Conservation (phyloP, 2,888 invertebrate species). For the Perizoma flavofasciatum region DNA sequence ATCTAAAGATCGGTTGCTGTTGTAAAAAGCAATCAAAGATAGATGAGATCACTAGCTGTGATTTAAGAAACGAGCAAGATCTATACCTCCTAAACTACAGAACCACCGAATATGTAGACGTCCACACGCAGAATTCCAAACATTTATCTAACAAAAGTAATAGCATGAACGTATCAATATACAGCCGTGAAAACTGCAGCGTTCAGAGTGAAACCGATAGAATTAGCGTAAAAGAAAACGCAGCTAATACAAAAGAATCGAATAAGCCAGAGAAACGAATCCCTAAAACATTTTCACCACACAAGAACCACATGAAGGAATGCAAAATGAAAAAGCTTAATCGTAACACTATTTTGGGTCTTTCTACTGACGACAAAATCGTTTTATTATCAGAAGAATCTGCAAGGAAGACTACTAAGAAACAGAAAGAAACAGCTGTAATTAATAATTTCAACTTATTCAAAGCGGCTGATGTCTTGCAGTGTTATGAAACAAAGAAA, state of each 20-base stretch:
- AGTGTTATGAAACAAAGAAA: slow-evolving; percentile 68
- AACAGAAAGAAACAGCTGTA: slow-evolving; percentile 17
- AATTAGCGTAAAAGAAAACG: slow-evolving; percentile 9
- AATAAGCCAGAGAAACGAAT: slow-evolving; percentile 28
- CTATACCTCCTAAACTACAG: slow-evolving; percentile 40
- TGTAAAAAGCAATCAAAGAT: slow-evolving; percentile 40
- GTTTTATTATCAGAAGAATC: slow-evolving; percentile 34
- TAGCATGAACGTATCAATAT: slow-evolving; percentile 35
- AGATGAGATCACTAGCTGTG: slow-evolving; percentile 53
- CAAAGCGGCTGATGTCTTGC: slow-evolving; percentile 56
- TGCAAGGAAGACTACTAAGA: slow-evolving; percentile 6
- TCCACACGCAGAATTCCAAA: slow-evolving; percentile 56
- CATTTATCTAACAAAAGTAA: slow-evolving; percentile 37
- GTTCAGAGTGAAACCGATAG: slow-evolving; percentile 10
- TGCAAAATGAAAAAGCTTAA: slow-evolving; percentile 30
- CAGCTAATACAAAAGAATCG: slow-evolving; percentile 13
- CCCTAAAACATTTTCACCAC: slow-evolving; percentile 32
- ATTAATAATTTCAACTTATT: slow-evolving; percentile 18
- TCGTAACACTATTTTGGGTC: slow-evolving; percentile 41
- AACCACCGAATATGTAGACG: slow-evolving; percentile 45
- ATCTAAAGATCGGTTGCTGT: slow-evolving; percentile 43
- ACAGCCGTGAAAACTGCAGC: slow-evolving; percentile 32
- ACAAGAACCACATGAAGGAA: slow-evolving; percentile 6
- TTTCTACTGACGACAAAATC: slow-evolving; percentile 51
- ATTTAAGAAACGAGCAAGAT: slow-evolving; percentile 49